Evolutionary conservation across 2,797 vertebrate species (phyloP).

Genomic region (Florisuga fusca): DNA sequence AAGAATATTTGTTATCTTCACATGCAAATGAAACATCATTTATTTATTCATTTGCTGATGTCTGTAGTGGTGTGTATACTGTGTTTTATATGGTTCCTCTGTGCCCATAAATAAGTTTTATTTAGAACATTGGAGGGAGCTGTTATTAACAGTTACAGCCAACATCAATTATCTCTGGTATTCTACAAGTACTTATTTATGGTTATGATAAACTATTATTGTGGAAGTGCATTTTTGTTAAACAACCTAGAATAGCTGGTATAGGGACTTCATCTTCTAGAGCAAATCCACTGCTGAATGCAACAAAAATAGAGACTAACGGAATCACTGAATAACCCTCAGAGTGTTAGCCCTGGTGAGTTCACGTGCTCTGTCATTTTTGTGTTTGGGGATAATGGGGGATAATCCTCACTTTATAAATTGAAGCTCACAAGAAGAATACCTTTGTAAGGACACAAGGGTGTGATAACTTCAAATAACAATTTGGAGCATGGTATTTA

Average conservation of each 20-base stretch:
- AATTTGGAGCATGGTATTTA: neutral
- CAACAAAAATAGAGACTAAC: neutral
- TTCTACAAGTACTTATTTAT: slow-evolving; percentile 57
- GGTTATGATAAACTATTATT: slow-evolving; percentile 36
- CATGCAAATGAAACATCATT: slow-evolving; percentile 57
- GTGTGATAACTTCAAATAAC: neutral
- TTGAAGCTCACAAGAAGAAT: neutral
- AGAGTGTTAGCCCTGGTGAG: neutral
- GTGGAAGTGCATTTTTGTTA: slow-evolving; percentile 15
- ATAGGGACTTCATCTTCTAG: neutral
- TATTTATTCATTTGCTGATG: slow-evolving; percentile 65
- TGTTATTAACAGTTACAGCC: slow-evolving; percentile 50
- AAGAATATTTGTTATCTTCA: slow-evolving; percentile 41
- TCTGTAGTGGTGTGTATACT: neutral
- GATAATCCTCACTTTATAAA: neutral
- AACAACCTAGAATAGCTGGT: neutral
- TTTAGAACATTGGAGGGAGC: slow-evolving; percentile 40
- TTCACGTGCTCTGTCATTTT: neutral
- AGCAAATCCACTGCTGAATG: neutral
- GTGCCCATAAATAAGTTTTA: slow-evolving; percentile 62
- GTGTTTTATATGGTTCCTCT: slow-evolving; percentile 48
- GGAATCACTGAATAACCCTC: neutral
- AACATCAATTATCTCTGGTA: slow-evolving; percentile 58
- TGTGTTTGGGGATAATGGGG: neutral
- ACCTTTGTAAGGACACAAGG: neutral